Percentiles rank a stretch among this genome's conserved stretches.
Conservation (phyloP, 2,888 invertebrate genomes). For the Penaeus monodon region DNA sequence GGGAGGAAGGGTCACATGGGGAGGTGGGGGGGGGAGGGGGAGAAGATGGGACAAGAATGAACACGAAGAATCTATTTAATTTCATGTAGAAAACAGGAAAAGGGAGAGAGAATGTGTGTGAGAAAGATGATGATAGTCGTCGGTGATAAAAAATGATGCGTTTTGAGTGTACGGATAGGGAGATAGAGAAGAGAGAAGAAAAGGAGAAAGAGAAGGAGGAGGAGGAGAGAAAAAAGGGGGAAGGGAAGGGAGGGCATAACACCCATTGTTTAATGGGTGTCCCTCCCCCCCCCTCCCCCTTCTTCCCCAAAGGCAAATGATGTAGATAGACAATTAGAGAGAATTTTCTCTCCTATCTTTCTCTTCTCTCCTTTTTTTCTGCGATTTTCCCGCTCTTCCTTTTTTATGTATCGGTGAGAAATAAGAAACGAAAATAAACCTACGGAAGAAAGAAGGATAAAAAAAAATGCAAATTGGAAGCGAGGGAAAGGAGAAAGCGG, state of each 20-base stretch:
- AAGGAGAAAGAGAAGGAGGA: not conserved
- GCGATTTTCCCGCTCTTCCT: no score
- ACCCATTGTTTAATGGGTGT: not conserved
- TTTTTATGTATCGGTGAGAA: no score
- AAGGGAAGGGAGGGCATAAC: not conserved
- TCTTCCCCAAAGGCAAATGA: no score
- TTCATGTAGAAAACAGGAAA: not conserved
- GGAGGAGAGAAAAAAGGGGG: not conserved
- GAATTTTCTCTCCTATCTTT: no score
- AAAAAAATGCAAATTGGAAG: not conserved
- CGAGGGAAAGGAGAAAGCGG: slow-evolving; percentile 1
- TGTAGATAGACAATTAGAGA: no score
- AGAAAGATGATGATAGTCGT: not conserved
- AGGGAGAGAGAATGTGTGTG: not conserved
- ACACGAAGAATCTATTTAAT: no score
- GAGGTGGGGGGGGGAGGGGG: not conserved
- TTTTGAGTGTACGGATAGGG: slow-evolving; percentile 1
- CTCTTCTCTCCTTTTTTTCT: no score
- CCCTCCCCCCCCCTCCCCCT: no score
- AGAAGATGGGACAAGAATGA: no score
- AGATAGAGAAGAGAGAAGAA: slow-evolving; percentile 7
- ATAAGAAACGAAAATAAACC: not conserved
- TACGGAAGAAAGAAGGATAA: not conserved
- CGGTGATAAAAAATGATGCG: not conserved
- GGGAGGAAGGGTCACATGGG: not conserved